Evolutionary conservation across 1,140 invertebrate genomes (phyloP).

Genomic region (Drepana arcuata): DNA sequence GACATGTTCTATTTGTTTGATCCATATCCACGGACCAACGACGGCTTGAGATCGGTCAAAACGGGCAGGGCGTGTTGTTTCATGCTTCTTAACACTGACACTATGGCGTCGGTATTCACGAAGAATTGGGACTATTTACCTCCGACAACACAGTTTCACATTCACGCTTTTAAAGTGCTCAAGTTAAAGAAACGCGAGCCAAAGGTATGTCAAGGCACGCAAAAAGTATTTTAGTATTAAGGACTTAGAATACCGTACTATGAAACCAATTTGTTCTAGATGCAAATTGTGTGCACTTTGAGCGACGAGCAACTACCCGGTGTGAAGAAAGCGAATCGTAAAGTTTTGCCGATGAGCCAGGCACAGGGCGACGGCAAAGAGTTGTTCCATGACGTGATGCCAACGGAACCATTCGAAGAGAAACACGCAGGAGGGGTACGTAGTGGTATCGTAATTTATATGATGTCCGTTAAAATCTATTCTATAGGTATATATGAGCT

Average conservation of each 20-base stretch:
- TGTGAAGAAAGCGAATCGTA: conserved; percentile 29
- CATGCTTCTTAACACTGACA: conserved; percentile 65
- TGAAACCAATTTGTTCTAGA: conserved; percentile 23
- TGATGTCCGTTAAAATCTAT: too few species aligned
- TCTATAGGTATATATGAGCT: too few species aligned
- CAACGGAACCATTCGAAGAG: conserved; percentile 13
- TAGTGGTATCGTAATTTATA: too few species aligned
- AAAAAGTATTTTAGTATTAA: neutral
- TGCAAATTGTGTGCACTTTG: conserved; percentile 63
- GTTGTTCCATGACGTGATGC: conserved; percentile 20
- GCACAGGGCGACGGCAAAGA: conserved; percentile 40
- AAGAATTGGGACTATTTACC: conserved; percentile 69
- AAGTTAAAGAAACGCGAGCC: conserved; percentile 52
- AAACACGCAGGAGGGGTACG: conserved; percentile 8
- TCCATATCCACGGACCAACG: conserved; percentile 63
- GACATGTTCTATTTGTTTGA: conserved; percentile 73
- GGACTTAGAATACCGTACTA: conserved; percentile 3
- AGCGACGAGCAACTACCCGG: conserved; percentile 52
- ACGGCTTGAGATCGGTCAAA: conserved; percentile 47
- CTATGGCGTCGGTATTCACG: conserved; percentile 52
- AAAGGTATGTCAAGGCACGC: too few species aligned
- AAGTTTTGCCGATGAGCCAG: conserved; percentile 26
- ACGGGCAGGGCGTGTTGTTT: conserved; percentile 65
- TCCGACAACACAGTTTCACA: conserved; percentile 58
- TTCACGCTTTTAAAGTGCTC: conserved; percentile 71